Evolutionary conservation across 2,797 vertebrate species (phyloP), one percentile per base, ranked within the genome.

Genomic region (Kryptolebias ocellatus): DNA sequence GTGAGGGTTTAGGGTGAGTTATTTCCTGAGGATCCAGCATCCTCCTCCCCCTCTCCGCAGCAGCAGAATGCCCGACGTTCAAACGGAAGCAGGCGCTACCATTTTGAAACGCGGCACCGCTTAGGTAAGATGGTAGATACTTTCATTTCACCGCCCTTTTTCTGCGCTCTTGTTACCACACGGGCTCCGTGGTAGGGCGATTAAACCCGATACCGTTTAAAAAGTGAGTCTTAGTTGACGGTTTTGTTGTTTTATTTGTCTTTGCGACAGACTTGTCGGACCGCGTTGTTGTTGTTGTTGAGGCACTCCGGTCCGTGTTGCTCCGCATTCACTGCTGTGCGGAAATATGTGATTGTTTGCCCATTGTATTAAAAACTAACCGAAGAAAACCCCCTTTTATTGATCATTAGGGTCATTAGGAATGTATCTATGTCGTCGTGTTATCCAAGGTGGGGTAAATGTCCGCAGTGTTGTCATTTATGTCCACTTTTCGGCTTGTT

Each of bases 51-150:
- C 72, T 68, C 77, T 60, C 78, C 17, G 62, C 84, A 68, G 66
- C 79, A 78, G 63, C 84, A 83, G 84, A 81, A 90, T 89, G 90
- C 89, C 85, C 87, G 86, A 87, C 87, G 74, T 72, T 88, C 90
- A 90, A 91, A 90, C 92, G 93, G 93, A 95, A 95, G 93, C 93
- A 87, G 90, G 89, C 92, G 92, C 93, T 92, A 94, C 94, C 94
- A 95, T 95, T 95, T 95, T 95, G 93, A 94, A 94, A 93, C 11
- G 74, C 90, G 87, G 88, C 93, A 93, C 90, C 87, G 92, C 79
- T 83, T 85, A 91, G 94, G 94, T 94, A 94, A 95, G 93, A 94
- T 93, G 93, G 93, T 89, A 92, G 91, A 82, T 81, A 78, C 68
- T 76, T 71, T 66, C 54, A 62, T 74, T 78, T 67, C 15, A 76